Evolutionary conservation across 2,888 invertebrate genomes (phyloP).

Genomic region (Drosophila buzzatii): DNA sequence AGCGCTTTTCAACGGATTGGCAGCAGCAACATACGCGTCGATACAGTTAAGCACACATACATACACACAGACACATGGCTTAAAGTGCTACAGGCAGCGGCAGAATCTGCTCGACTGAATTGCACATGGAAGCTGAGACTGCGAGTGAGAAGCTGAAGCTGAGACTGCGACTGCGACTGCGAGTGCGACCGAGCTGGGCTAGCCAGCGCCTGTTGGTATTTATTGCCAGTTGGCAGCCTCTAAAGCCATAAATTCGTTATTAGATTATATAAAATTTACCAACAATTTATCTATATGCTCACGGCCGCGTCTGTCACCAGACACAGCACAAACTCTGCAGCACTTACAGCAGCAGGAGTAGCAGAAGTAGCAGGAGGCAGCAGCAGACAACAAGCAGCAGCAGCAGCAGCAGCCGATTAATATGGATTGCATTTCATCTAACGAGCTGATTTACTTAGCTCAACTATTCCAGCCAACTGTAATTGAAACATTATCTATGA

Average conservation of each 20-base stretch:
- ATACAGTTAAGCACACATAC: constrained; percentile 24
- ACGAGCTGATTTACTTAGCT: constrained; percentile 44
- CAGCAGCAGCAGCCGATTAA: neutral
- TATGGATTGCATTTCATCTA: constrained; percentile 50
- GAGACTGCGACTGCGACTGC: neutral
- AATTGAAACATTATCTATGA: neutral
- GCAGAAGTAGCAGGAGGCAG: neutral
- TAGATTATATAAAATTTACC: constrained; percentile 82
- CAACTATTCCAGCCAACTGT: neutral
- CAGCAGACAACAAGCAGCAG: neutral
- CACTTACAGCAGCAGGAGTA: neutral
- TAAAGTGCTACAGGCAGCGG: constrained; percentile 37
- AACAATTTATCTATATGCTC: constrained; percentile 77
- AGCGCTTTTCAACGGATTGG: constrained; percentile 76
- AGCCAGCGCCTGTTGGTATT: constrained; percentile 60
- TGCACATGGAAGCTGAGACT: constrained; percentile 19
- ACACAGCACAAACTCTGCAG: neutral
- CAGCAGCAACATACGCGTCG: constrained; percentile 51
- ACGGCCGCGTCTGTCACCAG: constrained; percentile 44
- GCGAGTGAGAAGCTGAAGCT: constrained; percentile 6
- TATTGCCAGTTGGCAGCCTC: constrained; percentile 64
- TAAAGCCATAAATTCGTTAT: constrained; percentile 79
- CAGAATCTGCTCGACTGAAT: constrained; percentile 36
- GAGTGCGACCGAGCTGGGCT: neutral
- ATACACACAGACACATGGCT: constrained; percentile 36